Evolutionary conservation across 2,888 invertebrate species (phyloP), one percentile per base, ranked within the genome.

Genomic region (Lysandra bellargus): DNA sequence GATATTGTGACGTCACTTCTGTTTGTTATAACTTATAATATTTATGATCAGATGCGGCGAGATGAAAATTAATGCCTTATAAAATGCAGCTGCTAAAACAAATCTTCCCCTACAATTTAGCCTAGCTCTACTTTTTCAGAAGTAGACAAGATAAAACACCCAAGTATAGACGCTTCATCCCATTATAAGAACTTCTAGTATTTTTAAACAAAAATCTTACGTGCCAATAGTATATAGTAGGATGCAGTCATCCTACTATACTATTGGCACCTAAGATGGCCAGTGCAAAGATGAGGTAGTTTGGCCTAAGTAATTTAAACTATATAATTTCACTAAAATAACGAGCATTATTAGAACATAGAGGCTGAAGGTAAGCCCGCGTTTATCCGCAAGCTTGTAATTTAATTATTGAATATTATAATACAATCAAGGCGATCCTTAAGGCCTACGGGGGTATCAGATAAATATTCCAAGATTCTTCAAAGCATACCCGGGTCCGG

Each of bases 401-500:
- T 69, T 69, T 69, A 12, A 69, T 69, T 69, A 69, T 14, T 33
- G 33, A 69, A 69, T 69, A 69, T 69, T 69, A 69, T 69, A 69
- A 64, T 69, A 69, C 14, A 33, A 37, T 37, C 69, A 69, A 69
- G 69, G 69, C 69, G 69, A 69, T 69, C 69, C 33, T 69, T 69
- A 14, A 74, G 74, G 79, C 60, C 79, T 74, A 30, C 30, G 37
- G 73, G 57, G 4, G n/a, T 57, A 61, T 79, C 40, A 30, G 61
- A 75, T 57, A 79, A 75, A 64, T 79, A 79, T 79, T 79, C 74
- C 61, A 73, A 44, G 60, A 80, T 81, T 79, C 79, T 80, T 78
- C 81, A 83, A 83, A 83, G 83, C 83, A 84, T 83, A 83, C 82
- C 83, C 82, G 79, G 79, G 81, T 81, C 81, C 80, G 81, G 79